Evolutionary conservation across 2,113 vertebrate genomes (phyloP).

Genomic region (Neogobius melanostomus): DNA sequence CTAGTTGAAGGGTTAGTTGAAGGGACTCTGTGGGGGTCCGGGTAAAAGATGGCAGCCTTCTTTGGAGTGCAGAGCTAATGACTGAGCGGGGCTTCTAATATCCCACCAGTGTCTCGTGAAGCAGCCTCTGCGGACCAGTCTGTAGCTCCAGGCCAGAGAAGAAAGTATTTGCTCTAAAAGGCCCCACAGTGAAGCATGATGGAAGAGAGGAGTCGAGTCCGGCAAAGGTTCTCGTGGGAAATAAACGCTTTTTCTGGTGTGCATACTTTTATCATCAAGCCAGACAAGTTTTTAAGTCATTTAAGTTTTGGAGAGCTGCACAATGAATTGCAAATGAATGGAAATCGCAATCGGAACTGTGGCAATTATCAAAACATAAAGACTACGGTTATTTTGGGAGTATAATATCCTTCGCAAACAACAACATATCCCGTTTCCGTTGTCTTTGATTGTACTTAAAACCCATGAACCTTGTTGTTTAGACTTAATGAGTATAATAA

Average conservation of each 20-base stretch:
- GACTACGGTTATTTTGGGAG: too few species aligned
- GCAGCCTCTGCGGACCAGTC: constrained; percentile 6
- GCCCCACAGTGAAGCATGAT: not conserved
- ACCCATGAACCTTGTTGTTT: too few species aligned
- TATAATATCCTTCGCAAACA: too few species aligned
- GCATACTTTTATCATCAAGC: not conserved
- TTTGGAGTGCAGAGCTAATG: constrained; percentile 13
- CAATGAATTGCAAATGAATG: too few species aligned
- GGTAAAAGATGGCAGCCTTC: constrained; percentile 19
- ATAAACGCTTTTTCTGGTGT: not conserved
- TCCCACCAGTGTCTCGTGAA: not conserved
- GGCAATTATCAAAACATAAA: too few species aligned
- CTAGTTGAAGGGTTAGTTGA: constrained; percentile 34
- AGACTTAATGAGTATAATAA: too few species aligned
- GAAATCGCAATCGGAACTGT: too few species aligned
- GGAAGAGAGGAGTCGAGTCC: not conserved
- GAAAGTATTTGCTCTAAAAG: constrained; percentile 17
- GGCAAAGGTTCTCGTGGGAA: not conserved
- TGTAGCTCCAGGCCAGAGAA: constrained; percentile 14
- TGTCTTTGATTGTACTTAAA: too few species aligned
- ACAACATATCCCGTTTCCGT: too few species aligned
- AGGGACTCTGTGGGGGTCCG: constrained; percentile 22
- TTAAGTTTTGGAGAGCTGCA: too few species aligned
- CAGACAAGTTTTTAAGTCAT: too few species aligned
- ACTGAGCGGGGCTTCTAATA: constrained; percentile 7